phyloP scores from a whole-genome alignment of 2,888 invertebrate species.

The Metopia argyrocephala region DNA sequence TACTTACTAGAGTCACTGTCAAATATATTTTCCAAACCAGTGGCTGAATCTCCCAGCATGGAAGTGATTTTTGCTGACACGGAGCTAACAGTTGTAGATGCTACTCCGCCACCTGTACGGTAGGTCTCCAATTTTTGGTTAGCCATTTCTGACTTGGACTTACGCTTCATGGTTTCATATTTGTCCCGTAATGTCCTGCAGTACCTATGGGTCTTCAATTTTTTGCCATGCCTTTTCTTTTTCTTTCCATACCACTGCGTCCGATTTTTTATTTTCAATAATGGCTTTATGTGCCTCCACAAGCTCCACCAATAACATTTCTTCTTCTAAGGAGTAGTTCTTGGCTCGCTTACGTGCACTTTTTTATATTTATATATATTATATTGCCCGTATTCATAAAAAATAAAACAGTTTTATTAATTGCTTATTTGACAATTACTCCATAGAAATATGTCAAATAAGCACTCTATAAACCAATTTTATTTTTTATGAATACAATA shows the following conservation, averaged over 20 bases:
- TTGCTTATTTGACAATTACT: no score
- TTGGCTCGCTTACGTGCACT: not conserved
- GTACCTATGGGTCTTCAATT: not conserved
- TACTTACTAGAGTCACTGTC: not conserved
- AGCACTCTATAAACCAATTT: no score
- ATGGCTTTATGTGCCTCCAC: not conserved
- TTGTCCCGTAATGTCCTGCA: slow-evolving; percentile 6
- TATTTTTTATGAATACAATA: no score
- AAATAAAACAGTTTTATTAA: no score
- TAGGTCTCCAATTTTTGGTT: not conserved
- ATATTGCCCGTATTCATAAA: no score
- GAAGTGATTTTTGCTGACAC: no score
- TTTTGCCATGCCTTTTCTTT: not conserved
- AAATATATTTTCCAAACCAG: not conserved
- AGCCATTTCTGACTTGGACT: not conserved
- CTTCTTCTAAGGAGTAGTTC: not conserved
- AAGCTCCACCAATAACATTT: not conserved
- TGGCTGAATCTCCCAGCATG: not conserved
- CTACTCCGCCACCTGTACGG: slow-evolving; percentile 5
- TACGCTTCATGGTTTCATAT: not conserved
- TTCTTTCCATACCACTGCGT: slow-evolving; percentile 13
- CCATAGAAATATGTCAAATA: no score
- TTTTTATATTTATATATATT: no score
- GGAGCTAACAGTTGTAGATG: not conserved
- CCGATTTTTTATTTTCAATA: not conserved